A percentile compares a stretch with the other conserved stretches of the same genome.
Evolutionary conservation across 2,888 invertebrate species (phyloP).

Genomic region (Cheilosia vulpina): DNA sequence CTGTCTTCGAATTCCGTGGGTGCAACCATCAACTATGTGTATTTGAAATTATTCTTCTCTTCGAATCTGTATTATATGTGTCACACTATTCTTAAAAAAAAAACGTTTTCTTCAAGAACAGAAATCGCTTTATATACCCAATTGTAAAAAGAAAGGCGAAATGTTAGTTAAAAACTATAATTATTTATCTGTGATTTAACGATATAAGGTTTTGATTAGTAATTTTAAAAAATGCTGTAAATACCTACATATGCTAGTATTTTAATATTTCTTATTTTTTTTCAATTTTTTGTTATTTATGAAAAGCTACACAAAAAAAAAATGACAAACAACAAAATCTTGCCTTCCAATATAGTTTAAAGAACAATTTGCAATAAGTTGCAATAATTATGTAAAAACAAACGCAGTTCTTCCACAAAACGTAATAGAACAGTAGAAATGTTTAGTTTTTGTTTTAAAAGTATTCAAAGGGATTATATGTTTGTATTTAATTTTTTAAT

Average conservation of each 20-base stretch:
- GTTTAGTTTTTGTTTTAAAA: conserved; percentile 40
- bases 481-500: neutral
- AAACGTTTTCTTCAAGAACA: neutral
- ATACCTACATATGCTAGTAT: conserved; percentile 24
- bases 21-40: conserved; percentile 30
- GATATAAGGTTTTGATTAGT: conserved; percentile 58
- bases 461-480: neutral
- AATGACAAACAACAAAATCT: conserved; percentile 75
- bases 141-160: conserved; percentile 26
- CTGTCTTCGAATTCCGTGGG: conserved; percentile 32
- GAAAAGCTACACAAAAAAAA: conserved; percentile 10
- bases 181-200: conserved; percentile 73
- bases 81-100: conserved; percentile 53
- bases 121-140: neutral
- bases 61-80: conserved; percentile 68
- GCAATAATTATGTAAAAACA: conserved; percentile 50
- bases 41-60: conserved; percentile 7
- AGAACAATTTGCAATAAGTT: conserved; percentile 61
- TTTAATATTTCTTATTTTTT: conserved; percentile 12
- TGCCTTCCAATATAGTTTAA: conserved; percentile 72
- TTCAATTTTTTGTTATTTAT: conserved; percentile 44
- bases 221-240: conserved; percentile 26
- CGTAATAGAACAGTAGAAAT: conserved; percentile 6
- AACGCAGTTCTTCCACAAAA: conserved; percentile 61
- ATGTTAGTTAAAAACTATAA: conserved; percentile 69